These are phyloP conservation scores for Boleophthalmus pectinirostris DNA, from an alignment of 2,113 vertebrate species.

Conservation along the genomic window DNA sequence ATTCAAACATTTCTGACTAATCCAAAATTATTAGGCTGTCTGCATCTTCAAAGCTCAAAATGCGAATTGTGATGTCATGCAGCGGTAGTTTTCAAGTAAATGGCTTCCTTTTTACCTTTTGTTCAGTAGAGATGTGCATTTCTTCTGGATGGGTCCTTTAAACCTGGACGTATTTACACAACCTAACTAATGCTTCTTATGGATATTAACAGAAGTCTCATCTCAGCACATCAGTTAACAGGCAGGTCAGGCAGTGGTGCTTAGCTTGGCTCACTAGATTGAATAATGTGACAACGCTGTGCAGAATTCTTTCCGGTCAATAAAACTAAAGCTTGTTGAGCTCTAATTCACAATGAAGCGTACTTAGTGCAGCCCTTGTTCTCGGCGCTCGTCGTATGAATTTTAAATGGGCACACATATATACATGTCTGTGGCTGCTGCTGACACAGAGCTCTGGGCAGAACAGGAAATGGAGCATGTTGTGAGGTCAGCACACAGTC, in stretches of 20 bases:
- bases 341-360: conserved; percentile 6
- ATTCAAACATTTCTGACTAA: no score
- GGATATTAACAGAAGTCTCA: not conserved
- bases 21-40: no score
- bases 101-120: no score
- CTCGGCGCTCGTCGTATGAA: not conserved
- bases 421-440: conserved; percentile 23
- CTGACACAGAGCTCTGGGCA: conserved; percentile 59
- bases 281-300: not conserved
- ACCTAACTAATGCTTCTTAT: not conserved
- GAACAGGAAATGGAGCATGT: conserved; percentile 68
- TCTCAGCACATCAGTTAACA: not conserved
- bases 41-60: no score
- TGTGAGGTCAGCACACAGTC: conserved; percentile 64
- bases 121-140: no score
- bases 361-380: not conserved
- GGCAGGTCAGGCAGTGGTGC: not conserved
- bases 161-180: no score
- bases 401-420: conserved; percentile 9
- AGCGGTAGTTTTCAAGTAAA: no score
- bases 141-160: no score
- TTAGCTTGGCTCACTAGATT: not conserved
- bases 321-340: conserved; percentile 5
- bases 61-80: no score
- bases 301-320: conserved; percentile 1